Conservation (phyloP, 2,888 invertebrate species). For the Lasioglossum zephyrum region DNA sequence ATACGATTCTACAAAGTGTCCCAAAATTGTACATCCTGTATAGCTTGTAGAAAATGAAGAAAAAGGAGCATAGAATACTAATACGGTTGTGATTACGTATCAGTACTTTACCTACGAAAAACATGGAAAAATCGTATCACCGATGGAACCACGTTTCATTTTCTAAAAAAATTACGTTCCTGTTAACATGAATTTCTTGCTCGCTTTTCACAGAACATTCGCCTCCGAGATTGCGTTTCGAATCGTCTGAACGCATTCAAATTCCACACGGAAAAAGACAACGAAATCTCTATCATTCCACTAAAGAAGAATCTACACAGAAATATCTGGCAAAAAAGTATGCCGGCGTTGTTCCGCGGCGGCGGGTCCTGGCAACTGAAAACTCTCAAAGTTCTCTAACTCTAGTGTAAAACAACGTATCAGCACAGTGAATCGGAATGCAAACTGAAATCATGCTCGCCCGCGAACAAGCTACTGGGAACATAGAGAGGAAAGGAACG, state of each 20-base stretch:
- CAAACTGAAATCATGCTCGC: constrained; percentile 58
- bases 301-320: neutral
- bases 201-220: neutral
- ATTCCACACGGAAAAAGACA: neutral
- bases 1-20: neutral
- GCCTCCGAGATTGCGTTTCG: neutral
- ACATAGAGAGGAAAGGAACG: constrained; percentile 16
- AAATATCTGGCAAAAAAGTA: neutral
- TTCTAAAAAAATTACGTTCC: neutral
- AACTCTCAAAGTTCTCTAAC: constrained; percentile 41
- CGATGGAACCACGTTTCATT: neutral
- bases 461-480: constrained; percentile 34
- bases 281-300: constrained; percentile 21
- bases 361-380: constrained; percentile 10
- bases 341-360: constrained; percentile 10
- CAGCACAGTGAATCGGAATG: constrained; percentile 45
- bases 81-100: neutral
- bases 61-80: neutral
- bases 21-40: too few relatives aligned
- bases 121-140: neutral
- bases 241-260: neutral
- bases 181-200: neutral
- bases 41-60: neutral
- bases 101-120: neutral
- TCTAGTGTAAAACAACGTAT: constrained; percentile 50